These are phyloP conservation scores for Drosophila repletoides DNA, from an alignment of 1,140 invertebrate genomes.

Conservation along the genomic window DNA sequence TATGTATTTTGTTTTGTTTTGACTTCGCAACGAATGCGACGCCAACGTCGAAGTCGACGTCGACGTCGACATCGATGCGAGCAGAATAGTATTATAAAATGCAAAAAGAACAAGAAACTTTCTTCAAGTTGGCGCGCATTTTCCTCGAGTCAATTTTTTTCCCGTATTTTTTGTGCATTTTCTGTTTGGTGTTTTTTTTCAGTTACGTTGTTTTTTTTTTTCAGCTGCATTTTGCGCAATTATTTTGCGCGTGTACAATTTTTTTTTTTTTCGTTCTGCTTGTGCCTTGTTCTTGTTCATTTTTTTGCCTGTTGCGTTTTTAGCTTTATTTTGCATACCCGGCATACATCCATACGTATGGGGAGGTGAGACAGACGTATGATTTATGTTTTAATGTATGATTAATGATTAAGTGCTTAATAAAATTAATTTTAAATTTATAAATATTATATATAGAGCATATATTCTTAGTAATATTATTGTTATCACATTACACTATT, in stretches of 20 bases:
- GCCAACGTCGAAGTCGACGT: background rate
- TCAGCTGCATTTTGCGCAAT: conserved; percentile 44
- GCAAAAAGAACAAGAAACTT: conserved; percentile 16
- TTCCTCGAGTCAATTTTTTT: background rate
- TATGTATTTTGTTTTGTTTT: conserved; percentile 47
- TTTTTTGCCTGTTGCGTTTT: background rate
- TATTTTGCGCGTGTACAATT: conserved; percentile 44
- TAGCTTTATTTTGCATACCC: no score
- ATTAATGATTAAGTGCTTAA: no score
- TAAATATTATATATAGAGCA: no score
- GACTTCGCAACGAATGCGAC: conserved; percentile 32
- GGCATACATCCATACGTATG: no score
- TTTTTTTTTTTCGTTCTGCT: conserved; percentile 33
- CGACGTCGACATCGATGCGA: background rate
- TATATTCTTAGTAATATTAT: no score
- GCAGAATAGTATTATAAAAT: background rate
- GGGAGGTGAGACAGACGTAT: no score
- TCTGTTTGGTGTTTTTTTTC: conserved; percentile 30
- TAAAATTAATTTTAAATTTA: no score
- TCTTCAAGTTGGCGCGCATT: conserved; percentile 34
- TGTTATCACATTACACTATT: no score
- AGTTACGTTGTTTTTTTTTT: conserved; percentile 1
- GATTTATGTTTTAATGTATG: no score
- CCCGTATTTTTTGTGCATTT: conserved; percentile 33
- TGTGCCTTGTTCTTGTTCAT: conserved; percentile 19